phyloP scores from a whole-genome alignment of 1,140 invertebrate genomes.

The Zaprionus africanus region DNA sequence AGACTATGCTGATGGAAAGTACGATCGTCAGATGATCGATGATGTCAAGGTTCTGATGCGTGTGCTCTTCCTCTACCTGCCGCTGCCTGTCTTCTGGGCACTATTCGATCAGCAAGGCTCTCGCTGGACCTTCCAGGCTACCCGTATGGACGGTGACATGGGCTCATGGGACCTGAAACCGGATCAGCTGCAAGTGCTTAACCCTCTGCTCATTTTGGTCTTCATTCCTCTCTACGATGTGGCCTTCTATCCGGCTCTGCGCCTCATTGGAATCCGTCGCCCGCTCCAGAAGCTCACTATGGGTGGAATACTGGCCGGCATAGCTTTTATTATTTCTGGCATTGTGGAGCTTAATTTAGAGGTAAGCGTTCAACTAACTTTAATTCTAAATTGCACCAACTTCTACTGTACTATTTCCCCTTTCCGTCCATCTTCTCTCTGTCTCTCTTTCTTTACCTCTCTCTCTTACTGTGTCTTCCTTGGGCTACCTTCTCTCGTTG shows the following conservation, averaged over 20 bases:
- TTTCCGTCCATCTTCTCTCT: not conserved
- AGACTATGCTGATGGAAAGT: conserved; percentile 92
- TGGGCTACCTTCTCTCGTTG: conserved; percentile 35
- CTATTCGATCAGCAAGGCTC: conserved; percentile 94
- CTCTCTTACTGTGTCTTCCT: conserved; percentile 19
- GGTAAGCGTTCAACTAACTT: conserved; percentile 67
- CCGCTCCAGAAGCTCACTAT: conserved; percentile 86
- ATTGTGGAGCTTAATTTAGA: conserved; percentile 92
- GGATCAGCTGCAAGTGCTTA: conserved; percentile 92
- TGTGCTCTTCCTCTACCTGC: conserved; percentile 91
- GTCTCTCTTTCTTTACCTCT: not conserved
- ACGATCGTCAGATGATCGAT: conserved; percentile 87
- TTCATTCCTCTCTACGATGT: conserved; percentile 93
- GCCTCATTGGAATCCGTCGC: conserved; percentile 85
- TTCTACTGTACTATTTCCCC: conserved; percentile 2
- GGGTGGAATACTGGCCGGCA: conserved; percentile 93
- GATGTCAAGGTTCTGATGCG: conserved; percentile 89
- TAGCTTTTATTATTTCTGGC: conserved; percentile 95
- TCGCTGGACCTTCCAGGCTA: conserved; percentile 97
- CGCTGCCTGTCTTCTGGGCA: conserved; percentile 93
- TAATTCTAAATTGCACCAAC: conserved; percentile 10
- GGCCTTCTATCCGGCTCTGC: conserved; percentile 87
- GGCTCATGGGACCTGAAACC: conserved; percentile 89
- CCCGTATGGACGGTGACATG: conserved; percentile 93
- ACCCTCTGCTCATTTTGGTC: conserved; percentile 91